Conservation (phyloP, 1,140 invertebrate species). For the Trachymyrmex septentrionalis region DNA sequence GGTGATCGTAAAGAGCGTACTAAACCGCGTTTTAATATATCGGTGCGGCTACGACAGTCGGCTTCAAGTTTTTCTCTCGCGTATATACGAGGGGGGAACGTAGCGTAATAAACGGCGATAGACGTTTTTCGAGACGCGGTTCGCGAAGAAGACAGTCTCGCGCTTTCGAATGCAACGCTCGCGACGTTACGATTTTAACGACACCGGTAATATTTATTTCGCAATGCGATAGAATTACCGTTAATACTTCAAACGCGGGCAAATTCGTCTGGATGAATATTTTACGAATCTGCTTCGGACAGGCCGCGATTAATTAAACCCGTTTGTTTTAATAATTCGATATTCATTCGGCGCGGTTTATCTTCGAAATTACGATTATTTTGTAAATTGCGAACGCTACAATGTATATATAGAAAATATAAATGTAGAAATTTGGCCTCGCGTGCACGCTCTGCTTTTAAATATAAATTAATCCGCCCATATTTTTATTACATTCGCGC, state of each 20-base stretch:
- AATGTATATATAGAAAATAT: conserved; percentile 46
- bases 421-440: conserved; percentile 48
- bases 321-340: conserved; percentile 65
- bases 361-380: conserved; percentile 65
- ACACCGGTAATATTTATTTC: conserved; percentile 50
- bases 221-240: conserved; percentile 44
- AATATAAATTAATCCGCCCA: conserved; percentile 61
- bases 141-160: conserved; percentile 13
- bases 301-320: conserved; percentile 61
- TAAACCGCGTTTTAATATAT: conserved; percentile 72
- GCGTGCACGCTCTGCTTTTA: conserved; percentile 43
- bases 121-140: conserved; percentile 8
- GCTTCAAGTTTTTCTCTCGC: conserved; percentile 51
- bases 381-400: conserved; percentile 58
- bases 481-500: conserved; percentile 64
- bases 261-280: conserved; percentile 59
- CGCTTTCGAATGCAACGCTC: conserved; percentile 21
- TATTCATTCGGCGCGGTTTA: conserved; percentile 61
- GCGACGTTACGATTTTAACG: conserved; percentile 27
- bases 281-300: conserved; percentile 53
- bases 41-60: conserved; percentile 50
- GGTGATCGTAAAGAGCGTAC: conserved; percentile 72
- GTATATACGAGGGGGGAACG: not conserved
- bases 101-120: conserved; percentile 38
- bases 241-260: conserved; percentile 59